These are phyloP conservation scores for Amyelois transitella DNA, from an alignment of 1,140 invertebrate species.

Conservation along the genomic window DNA sequence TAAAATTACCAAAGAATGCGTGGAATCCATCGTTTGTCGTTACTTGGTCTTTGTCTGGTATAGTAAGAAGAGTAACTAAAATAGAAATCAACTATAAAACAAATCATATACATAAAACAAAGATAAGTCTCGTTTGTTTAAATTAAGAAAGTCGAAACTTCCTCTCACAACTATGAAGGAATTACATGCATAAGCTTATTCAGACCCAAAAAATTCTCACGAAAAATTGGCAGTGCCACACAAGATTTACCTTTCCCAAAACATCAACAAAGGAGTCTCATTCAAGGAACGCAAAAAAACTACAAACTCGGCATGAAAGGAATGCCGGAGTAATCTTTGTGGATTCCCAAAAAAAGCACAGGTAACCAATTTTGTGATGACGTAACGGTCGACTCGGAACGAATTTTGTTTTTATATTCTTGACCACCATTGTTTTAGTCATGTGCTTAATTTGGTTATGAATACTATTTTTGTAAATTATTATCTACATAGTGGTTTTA, in stretches of 20 bases:
- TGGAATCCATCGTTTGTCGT: background rate
- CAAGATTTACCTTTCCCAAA: conserved; percentile 6
- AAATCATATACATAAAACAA: background rate
- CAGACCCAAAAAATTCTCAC: conserved; percentile 1
- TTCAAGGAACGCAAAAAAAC: conserved; percentile 9
- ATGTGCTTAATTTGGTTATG: background rate
- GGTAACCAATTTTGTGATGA: conserved; percentile 13
- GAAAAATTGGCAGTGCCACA: conserved; percentile 2
- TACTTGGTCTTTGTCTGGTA: background rate
- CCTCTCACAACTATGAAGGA: background rate
- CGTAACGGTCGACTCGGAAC: conserved; percentile 6
- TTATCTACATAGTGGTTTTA: too few relatives aligned
- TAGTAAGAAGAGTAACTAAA: background rate
- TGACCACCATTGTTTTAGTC: conserved; percentile 1
- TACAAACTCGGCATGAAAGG: conserved; percentile 7
- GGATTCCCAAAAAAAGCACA: conserved; percentile 12
- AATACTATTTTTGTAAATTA: too few relatives aligned
- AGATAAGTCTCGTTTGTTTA: background rate
- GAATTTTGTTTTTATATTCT: background rate
- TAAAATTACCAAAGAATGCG: conserved; percentile 1
- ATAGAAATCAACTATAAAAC: background rate
- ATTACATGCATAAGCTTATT: background rate
- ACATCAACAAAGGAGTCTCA: conserved; percentile 7
- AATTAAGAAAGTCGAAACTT: background rate
- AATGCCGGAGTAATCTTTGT: conserved; percentile 12